phyloP scores from a whole-genome alignment of 2,888 invertebrate species.

The Cephus runcator region DNA sequence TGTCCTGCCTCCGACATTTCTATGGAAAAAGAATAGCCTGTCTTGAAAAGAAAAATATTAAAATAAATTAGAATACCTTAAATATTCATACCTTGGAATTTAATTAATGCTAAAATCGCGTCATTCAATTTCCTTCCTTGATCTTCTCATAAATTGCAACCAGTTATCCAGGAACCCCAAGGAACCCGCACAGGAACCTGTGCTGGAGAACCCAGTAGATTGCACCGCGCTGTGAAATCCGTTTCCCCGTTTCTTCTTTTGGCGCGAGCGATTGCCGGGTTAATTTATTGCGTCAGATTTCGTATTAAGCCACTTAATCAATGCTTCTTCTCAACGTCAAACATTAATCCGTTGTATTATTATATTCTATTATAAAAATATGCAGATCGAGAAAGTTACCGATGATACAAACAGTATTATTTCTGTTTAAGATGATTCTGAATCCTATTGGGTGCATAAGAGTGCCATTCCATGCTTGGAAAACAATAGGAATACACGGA shows the following conservation, averaged over 20 bases:
- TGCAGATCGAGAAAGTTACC: not conserved
- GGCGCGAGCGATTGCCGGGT: conserved; percentile 6
- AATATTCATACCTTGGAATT: not conserved
- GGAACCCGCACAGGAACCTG: not conserved
- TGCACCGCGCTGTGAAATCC: not conserved
- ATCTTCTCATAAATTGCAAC: not conserved
- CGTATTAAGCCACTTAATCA: not conserved
- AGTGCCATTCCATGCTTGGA: too few relatives aligned
- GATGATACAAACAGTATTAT: not conserved
- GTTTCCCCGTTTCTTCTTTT: conserved; percentile 17
- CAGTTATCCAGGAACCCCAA: not conserved
- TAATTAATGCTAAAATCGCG: not conserved
- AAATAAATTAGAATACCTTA: not conserved
- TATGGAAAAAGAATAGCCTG: conserved; percentile 51
- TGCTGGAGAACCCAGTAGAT: not conserved
- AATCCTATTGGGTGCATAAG: not conserved
- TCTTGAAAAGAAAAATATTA: conserved; percentile 5
- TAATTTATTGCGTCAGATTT: not conserved
- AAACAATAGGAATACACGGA: too few relatives aligned
- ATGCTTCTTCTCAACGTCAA: not conserved
- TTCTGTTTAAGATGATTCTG: not conserved
- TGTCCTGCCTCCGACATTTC: not conserved
- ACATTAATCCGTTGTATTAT: not conserved
- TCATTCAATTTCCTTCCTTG: not conserved
- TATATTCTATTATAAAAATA: not conserved